phyloP scores from a whole-genome alignment of 2,113 vertebrate genomes.

The Cheirogaleus medius region DNA sequence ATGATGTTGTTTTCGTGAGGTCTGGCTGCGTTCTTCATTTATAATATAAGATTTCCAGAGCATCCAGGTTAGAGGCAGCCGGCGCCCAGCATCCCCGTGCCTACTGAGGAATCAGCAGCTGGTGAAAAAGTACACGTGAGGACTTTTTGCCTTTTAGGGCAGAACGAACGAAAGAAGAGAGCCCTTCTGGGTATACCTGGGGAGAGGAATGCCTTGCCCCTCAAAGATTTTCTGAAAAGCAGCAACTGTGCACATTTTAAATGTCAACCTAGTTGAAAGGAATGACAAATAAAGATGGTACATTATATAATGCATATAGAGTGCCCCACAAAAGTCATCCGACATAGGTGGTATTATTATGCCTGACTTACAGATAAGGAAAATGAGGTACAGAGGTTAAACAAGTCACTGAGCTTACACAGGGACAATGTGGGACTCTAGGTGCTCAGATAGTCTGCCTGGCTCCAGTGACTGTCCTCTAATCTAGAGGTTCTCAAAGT shows the following conservation, averaged over 20 bases:
- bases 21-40: slow-evolving; percentile 20
- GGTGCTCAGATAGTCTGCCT: not conserved
- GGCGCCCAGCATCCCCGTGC: not conserved
- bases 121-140: not conserved
- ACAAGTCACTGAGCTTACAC: not conserved
- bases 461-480: not conserved
- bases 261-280: not conserved
- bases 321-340: not conserved
- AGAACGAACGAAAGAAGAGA: not conserved
- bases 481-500: not conserved
- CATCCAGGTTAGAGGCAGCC: slow-evolving; percentile 30
- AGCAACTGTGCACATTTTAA: not conserved
- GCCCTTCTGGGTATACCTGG: not conserved
- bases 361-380: not conserved
- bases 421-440: not conserved
- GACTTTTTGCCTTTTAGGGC: not conserved
- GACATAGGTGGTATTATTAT: fast-evolving
- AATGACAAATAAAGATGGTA: not conserved
- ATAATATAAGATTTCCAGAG: not conserved
- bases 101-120: not conserved
- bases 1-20: slow-evolving; percentile 22
- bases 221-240: not conserved
- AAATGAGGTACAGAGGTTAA: not conserved
- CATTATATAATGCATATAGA: fast-evolving
- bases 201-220: not conserved